These are phyloP conservation scores for Neosalanx taihuensis DNA, from an alignment of 2,797 vertebrate genomes.

Conservation along the genomic window DNA sequence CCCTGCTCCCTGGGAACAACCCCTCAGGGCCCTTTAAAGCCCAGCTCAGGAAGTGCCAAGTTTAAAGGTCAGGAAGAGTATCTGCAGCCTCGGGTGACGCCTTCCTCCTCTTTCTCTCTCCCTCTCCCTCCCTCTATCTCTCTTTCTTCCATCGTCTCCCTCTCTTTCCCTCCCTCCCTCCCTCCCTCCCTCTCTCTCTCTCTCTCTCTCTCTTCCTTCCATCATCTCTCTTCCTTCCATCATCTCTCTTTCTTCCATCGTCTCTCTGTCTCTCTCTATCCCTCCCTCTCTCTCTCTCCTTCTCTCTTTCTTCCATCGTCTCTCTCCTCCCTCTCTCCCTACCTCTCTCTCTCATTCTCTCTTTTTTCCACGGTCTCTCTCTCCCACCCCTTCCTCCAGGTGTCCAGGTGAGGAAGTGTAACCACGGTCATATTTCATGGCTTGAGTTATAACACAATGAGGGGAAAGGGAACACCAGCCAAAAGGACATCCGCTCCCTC, in stretches of 20 bases:
- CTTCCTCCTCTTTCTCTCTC: too few relatives aligned
- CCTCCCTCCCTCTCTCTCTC: neutral
- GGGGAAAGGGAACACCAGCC: slow-evolving; percentile 40
- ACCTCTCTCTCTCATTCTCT: neutral
- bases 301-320: too few relatives aligned
- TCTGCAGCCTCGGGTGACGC: neutral
- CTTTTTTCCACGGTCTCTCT: neutral
- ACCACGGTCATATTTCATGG: slow-evolving; percentile 55
- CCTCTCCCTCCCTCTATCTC: too few relatives aligned
- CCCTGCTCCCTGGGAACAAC: neutral
- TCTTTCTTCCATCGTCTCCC: neutral
- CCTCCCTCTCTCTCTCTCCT: neutral
- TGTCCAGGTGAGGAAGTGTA: neutral
- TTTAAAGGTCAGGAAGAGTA: neutral
- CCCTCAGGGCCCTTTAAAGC: neutral
- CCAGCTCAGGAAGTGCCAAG: neutral
- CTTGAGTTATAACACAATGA: slow-evolving; percentile 35
- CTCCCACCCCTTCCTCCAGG: neutral
- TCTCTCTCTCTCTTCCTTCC: neutral
- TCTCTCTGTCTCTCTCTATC: neutral
- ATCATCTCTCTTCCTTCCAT: too few relatives aligned
- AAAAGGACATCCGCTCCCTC: slow-evolving; percentile 11
- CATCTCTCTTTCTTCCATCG: neutral
- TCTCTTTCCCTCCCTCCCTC: neutral
- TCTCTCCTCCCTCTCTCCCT: neutral